Conservation (phyloP, 2,888 invertebrate genomes). For the Coleophora flavipennella region DNA sequence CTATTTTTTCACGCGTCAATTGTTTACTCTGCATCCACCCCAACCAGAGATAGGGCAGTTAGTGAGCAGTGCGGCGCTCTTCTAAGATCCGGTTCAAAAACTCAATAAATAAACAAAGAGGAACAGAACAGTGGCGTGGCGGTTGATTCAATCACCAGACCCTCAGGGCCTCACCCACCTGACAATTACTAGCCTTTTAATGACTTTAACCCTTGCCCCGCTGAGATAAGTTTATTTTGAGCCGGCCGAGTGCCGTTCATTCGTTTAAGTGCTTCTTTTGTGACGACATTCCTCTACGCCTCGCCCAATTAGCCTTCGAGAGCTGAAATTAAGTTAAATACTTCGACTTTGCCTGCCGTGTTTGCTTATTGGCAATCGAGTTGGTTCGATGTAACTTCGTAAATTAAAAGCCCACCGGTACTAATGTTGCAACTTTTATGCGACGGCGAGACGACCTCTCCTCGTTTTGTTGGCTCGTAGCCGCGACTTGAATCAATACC, state of each 20-base stretch:
- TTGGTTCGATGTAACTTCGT: conserved; percentile 48
- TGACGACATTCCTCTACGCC: conserved; percentile 61
- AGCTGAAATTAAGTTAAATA: conserved; percentile 73
- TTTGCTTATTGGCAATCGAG: conserved; percentile 64
- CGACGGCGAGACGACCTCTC: neutral
- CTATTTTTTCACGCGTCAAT: too few species aligned
- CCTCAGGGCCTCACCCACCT: conserved; percentile 44
- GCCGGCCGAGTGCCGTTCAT: conserved; percentile 58
- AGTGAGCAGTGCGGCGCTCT: too few species aligned
- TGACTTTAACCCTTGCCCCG: conserved; percentile 68
- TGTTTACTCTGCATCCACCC: too few species aligned
- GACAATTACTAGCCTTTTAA: conserved; percentile 54
- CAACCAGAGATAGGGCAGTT: too few species aligned
- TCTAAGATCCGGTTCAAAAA: conserved; percentile 31
- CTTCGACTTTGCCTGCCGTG: conserved; percentile 51
- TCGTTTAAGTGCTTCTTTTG: conserved; percentile 71
- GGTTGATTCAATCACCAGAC: conserved; percentile 58
- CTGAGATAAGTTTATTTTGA: conserved; percentile 71
- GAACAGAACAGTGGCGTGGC: conserved; percentile 41
- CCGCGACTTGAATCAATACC: conserved; percentile 12
- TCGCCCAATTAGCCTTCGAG: conserved; percentile 62
- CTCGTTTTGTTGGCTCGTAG: conserved; percentile 2
- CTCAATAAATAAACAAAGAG: conserved; percentile 50
- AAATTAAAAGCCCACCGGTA: conserved; percentile 42
- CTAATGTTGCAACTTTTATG: conserved; percentile 31